phyloP scores from a whole-genome alignment of 2,113 vertebrate genomes.

The Phylloscopus whistleri region DNA sequence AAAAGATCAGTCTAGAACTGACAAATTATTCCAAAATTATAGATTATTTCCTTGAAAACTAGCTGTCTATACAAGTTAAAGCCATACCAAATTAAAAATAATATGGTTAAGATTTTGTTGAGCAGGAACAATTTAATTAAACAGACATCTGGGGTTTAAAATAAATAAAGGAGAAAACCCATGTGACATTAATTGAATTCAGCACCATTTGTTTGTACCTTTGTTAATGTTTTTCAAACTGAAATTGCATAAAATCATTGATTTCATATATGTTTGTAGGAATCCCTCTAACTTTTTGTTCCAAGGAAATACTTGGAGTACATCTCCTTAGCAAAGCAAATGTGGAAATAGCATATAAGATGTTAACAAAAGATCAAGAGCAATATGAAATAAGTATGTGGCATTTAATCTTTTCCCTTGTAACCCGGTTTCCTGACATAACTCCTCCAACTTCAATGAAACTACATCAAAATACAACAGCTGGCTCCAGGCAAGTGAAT shows the following conservation, averaged over 20 bases:
- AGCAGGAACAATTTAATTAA: neutral
- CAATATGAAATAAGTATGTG: neutral
- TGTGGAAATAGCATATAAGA: neutral
- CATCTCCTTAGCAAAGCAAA: neutral
- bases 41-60: neutral
- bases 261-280: neutral
- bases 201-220: neutral
- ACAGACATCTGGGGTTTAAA: neutral
- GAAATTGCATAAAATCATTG: neutral
- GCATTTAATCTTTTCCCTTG: neutral
- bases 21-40: neutral
- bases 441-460: neutral
- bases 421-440: neutral
- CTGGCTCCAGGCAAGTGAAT: conserved; percentile 4
- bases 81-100: neutral
- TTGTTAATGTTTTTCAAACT: neutral
- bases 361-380: neutral
- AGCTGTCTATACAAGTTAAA: neutral
- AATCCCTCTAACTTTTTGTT: neutral
- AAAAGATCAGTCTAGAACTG: neutral
- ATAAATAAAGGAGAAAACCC: neutral
- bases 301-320: neutral
- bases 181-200: neutral
- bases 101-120: neutral
- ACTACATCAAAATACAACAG: conserved; percentile 15